These are phyloP conservation scores for Guaruba guarouba DNA, from an alignment of 2,113 vertebrate species.

Conservation along the genomic window DNA sequence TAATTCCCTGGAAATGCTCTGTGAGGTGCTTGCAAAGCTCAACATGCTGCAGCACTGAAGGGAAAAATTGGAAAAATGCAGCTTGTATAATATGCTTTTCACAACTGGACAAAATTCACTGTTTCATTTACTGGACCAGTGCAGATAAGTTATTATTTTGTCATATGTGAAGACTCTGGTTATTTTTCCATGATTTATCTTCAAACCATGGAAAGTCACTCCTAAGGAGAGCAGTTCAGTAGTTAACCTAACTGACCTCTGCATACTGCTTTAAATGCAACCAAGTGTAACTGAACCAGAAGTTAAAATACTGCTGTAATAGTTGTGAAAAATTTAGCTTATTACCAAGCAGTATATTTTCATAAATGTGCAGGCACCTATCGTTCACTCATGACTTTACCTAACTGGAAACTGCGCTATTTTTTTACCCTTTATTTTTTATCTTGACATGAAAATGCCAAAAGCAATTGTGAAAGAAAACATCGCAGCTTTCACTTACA, in stretches of 20 bases:
- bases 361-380: not conserved
- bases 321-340: not conserved
- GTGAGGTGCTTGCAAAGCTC: fast-evolving
- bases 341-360: not conserved
- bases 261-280: not conserved
- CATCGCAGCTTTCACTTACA: not conserved
- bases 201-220: not conserved
- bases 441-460: not conserved
- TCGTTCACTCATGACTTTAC: not conserved
- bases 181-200: not conserved
- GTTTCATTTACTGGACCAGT: not conserved
- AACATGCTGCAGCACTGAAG: not conserved
- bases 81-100: not conserved
- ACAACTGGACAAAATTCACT: not conserved
- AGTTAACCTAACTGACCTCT: not conserved
- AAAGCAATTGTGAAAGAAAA: not conserved
- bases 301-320: not conserved
- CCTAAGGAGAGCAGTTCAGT: not conserved
- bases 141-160: not conserved
- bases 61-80: not conserved
- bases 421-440: not conserved
- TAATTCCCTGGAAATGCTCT: not conserved
- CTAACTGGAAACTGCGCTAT: not conserved
- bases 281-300: not conserved
- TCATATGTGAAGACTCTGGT: not conserved